These are phyloP conservation scores for Hippocampus guttulatus DNA, from an alignment of 2,113 vertebrate genomes.

Conservation along the genomic window DNA sequence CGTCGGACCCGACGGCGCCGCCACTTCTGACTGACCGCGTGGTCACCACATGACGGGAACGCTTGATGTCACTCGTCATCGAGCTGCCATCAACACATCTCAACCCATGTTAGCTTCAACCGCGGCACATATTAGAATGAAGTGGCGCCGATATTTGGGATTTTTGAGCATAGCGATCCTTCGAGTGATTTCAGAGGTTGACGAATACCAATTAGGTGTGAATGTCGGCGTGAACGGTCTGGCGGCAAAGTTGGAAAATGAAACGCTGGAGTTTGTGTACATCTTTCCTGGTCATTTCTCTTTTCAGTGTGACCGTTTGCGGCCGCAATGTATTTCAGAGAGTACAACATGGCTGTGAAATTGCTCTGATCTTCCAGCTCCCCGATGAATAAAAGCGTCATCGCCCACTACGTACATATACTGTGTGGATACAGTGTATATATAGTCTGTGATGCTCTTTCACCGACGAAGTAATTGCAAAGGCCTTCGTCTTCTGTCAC, in stretches of 20 bases:
- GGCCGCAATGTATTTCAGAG: conserved; percentile 29
- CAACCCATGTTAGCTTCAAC: too few relatives aligned
- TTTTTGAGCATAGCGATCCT: too few relatives aligned
- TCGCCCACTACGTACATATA: conserved; percentile 36
- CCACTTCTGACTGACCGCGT: too few relatives aligned
- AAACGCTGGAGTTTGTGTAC: background rate
- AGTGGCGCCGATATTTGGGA: too few relatives aligned
- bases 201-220: too few relatives aligned
- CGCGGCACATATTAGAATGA: too few relatives aligned
- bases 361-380: conserved; percentile 18
- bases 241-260: background rate
- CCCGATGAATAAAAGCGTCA: conserved; percentile 40
- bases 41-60: too few relatives aligned
- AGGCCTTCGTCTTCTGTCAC: conserved; percentile 41
- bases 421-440: background rate
- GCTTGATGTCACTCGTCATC: too few relatives aligned
- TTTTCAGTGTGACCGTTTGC: conserved; percentile 11
- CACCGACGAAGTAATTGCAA: conserved; percentile 54
- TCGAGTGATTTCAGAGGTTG: too few relatives aligned
- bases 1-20: too few relatives aligned
- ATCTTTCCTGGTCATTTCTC: background rate
- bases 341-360: conserved; percentile 29
- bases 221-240: too few relatives aligned
- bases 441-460: conserved; percentile 33
- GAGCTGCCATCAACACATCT: too few relatives aligned